These are phyloP conservation scores for Euborellia annulipes DNA, from an alignment of 1,140 invertebrate species.

Conservation along the genomic window DNA sequence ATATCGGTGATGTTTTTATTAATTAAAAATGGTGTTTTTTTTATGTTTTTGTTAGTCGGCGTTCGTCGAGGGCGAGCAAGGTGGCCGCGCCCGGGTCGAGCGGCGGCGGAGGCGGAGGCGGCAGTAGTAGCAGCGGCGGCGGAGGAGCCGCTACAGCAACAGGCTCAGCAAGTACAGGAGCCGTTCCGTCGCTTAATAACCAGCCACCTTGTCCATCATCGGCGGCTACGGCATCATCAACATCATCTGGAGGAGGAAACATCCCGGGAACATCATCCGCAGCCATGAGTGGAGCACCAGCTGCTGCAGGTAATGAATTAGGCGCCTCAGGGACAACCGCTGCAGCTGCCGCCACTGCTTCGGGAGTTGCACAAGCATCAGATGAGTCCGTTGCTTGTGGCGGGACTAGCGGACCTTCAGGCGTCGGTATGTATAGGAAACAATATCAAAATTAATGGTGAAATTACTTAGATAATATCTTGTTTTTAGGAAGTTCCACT, in stretches of 20 bases:
- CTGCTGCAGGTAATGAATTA: neutral
- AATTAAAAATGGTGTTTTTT: neutral
- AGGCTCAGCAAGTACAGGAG: no score
- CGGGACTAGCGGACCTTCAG: conserved; percentile 8
- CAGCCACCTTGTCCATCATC: conserved; percentile 23
- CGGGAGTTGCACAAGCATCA: neutral
- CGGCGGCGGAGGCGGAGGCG: conserved; percentile 23
- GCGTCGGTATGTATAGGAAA: conserved; percentile 7
- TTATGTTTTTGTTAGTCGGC: conserved; percentile 29
- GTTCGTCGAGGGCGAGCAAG: conserved; percentile 39
- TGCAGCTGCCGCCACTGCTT: conserved; percentile 4
- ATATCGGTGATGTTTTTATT: neutral
- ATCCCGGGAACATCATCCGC: neutral
- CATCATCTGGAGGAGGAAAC: conserved; percentile 11
- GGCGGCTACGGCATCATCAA: conserved; percentile 21
- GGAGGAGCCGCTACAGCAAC: no score
- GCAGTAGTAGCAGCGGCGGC: conserved; percentile 21
- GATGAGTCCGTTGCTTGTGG: neutral
- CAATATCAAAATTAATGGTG: no score
- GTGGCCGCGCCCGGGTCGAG: conserved; percentile 22
- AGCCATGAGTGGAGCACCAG: conserved; percentile 1
- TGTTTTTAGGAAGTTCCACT: conserved; percentile 11
- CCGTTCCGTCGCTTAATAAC: conserved; percentile 24
- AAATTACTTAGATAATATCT: no score
- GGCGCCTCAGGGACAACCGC: neutral